These are phyloP conservation scores for Myotis vivesi DNA, from an alignment of 2,797 vertebrate genomes.

Conservation along the genomic window DNA sequence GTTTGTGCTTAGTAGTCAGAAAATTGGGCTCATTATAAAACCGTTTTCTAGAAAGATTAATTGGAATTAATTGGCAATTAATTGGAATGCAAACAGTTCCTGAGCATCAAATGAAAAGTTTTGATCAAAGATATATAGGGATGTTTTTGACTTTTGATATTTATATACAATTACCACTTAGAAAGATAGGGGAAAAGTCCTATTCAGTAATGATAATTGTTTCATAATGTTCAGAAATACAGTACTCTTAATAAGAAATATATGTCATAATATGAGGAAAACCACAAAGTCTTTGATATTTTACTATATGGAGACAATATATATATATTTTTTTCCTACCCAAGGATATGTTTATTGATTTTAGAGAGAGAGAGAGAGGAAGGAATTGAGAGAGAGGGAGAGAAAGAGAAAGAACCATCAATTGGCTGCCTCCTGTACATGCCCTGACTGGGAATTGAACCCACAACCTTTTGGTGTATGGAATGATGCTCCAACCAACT, in stretches of 20 bases:
- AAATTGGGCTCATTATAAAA: not conserved
- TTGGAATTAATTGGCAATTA: not conserved
- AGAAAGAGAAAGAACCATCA: not conserved
- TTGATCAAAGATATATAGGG: not conserved
- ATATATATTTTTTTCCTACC: not conserved
- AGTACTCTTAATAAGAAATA: not conserved
- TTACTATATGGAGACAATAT: not conserved
- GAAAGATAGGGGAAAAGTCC: not conserved
- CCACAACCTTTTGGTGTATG: not conserved
- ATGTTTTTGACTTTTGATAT: not conserved
- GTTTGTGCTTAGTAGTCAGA: slow-evolving; percentile 79
- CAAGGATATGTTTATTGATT: not conserved
- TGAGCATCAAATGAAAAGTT: slow-evolving; percentile 3
- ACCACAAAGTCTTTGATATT: not conserved
- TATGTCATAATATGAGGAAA: not conserved
- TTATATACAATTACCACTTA: not conserved
- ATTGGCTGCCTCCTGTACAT: not conserved
- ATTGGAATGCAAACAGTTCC: not conserved
- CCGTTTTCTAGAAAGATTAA: slow-evolving; percentile 1
- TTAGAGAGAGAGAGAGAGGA: not conserved
- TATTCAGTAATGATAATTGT: not conserved
- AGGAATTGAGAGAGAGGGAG: not conserved
- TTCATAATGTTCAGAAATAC: not conserved
- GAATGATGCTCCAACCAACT: not conserved
- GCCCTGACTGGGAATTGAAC: not conserved